Evolutionary conservation across 2,113 vertebrate species (phyloP).

Genomic region (Poicephalus gulielmi): DNA sequence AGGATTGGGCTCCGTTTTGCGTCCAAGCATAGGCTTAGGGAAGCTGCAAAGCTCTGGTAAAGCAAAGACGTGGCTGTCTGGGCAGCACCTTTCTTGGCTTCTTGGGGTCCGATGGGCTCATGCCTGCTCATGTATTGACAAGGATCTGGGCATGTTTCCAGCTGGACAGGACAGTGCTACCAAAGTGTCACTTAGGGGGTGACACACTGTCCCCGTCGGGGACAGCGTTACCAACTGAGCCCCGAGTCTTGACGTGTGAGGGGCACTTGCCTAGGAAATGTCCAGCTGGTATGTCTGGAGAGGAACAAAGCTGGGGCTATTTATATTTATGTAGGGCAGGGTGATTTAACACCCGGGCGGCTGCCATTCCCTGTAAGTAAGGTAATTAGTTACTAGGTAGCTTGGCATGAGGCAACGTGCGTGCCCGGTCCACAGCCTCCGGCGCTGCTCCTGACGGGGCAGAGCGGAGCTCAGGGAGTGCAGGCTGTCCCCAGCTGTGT

Average conservation of each 20-base stretch:
- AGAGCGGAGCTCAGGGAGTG: rapidly evolving
- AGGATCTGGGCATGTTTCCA: not conserved
- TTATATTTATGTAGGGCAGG: slow-evolving; percentile 41
- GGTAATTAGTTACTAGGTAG: slow-evolving; percentile 16
- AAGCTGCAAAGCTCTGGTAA: not conserved
- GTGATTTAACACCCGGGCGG: not conserved
- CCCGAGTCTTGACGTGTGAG: rapidly evolving
- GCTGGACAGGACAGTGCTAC: not conserved
- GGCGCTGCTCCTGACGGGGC: rapidly evolving
- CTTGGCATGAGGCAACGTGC: not conserved
- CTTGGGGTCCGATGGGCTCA: rapidly evolving
- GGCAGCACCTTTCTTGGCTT: not conserved
- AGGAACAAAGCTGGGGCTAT: not conserved
- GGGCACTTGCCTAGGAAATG: not conserved
- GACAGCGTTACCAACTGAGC: not conserved
- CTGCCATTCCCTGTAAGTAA: not conserved
- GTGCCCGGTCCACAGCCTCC: rapidly evolving
- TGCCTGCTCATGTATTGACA: rapidly evolving
- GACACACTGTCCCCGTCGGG: not conserved
- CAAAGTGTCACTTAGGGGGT: not conserved
- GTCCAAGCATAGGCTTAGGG: not conserved
- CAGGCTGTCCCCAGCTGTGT: rapidly evolving
- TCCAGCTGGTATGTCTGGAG: not conserved
- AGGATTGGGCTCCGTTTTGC: not conserved
- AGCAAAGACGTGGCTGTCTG: not conserved